Evolutionary conservation across 2,888 invertebrate genomes (phyloP).

Genomic region (Drosophila tripunctata): DNA sequence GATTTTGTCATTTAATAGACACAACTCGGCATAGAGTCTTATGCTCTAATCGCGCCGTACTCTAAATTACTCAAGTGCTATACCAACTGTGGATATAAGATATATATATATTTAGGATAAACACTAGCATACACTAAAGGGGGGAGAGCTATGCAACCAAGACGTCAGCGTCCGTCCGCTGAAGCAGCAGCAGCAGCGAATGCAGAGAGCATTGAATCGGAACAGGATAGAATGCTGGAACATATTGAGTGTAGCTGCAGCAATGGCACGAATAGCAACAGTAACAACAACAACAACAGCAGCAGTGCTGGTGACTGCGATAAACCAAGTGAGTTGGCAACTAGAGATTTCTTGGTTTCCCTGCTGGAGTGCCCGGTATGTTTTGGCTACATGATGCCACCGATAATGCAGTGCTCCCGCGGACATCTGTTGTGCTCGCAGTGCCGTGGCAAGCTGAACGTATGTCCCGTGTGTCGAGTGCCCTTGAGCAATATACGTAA

Average conservation of each 20-base stretch:
- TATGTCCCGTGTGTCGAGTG: slow-evolving; percentile 99
- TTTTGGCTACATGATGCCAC: slow-evolving; percentile 99
- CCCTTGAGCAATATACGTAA: slow-evolving; percentile 98
- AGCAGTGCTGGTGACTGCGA: slow-evolving; percentile 24
- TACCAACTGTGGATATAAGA: slow-evolving; percentile 13
- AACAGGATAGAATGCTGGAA: slow-evolving; percentile 6
- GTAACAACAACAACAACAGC: not conserved
- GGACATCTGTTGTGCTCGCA: slow-evolving; percentile 99
- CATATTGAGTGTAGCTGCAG: slow-evolving; percentile 24
- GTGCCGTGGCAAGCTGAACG: slow-evolving; percentile 97
- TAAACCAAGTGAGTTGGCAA: slow-evolving; percentile 31
- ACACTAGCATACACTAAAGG: not conserved
- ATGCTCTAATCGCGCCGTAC: slow-evolving; percentile 15
- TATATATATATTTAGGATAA: not conserved
- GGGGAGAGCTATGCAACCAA: slow-evolving; percentile 37
- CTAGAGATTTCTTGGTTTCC: slow-evolving; percentile 84
- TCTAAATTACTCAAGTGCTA: slow-evolving; percentile 40
- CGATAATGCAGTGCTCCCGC: slow-evolving; percentile 99
- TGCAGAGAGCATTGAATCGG: slow-evolving; percentile 11
- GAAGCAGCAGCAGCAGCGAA: slow-evolving; percentile 13
- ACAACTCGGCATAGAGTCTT: slow-evolving; percentile 25
- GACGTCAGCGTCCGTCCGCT: slow-evolving; percentile 40
- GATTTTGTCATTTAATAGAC: slow-evolving; percentile 32
- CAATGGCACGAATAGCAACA: not conserved
- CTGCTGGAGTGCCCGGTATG: slow-evolving; percentile 99